Base-by-base conservation (phyloP, 2,113 vertebrate species). In the Dicerorhinus sumatrensis region DNA sequence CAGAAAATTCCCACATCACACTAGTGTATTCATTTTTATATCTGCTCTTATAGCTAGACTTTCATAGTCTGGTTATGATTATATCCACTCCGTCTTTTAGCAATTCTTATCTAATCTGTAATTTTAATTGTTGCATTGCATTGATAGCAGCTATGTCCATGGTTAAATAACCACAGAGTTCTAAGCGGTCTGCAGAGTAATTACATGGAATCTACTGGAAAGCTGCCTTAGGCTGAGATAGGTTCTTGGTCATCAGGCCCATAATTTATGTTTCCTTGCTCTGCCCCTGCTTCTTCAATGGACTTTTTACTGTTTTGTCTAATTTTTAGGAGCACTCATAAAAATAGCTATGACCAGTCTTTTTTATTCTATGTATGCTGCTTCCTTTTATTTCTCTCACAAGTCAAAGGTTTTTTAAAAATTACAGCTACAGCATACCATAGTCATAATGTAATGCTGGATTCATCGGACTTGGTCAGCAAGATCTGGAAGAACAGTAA, bases 391-490 rank as follows among this genome's bases (percentile, higher is more conserved):
- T 95, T 98, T 95, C 89, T 95, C 82, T 91, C 89, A 89, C 56
- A 94, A 96, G 94, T 96, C 96, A 98, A 96, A 96, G 77, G 77
- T 63, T 92, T 97, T 97, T 87, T 48, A 86, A 92, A 97, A 98
- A 97, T 97, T 97, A 97, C 81, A 97, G 86, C 97, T 98, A 77
- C 88, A 96, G 83, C 98, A 98, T 99, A 97, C 98, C 98, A 97
- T 81, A 97, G 94, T 91, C 79, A 69, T 98, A 98, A 92, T 96
- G 98, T 98, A 98, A 99, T 98, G 92, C 83, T 98, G 54, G 90
- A 95, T 98, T 98, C 98, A 97, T 98, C 93, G 98, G 97, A 98
- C 96, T 98, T 98, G 97, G 98, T 98, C 97, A 98, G 97, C 98
- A 98, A 95, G 97, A 97, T 97, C 70, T 72, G 95, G 85, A 79